Evolutionary conservation across 2,797 vertebrate species (phyloP).

Genomic region (Garrulus glandarius): DNA sequence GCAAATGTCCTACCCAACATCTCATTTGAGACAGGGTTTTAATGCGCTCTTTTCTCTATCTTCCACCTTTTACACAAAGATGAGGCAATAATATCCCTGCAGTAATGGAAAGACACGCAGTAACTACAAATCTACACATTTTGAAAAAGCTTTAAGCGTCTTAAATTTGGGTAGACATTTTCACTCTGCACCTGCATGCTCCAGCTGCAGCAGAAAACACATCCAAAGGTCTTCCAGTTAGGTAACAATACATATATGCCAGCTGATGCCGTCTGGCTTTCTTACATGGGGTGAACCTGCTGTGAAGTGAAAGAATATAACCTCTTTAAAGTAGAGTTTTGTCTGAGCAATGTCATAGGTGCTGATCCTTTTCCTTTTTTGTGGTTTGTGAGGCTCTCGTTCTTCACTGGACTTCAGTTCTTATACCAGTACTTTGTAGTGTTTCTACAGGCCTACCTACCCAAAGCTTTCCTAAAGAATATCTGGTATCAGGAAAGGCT

Average conservation of each 20-base stretch:
- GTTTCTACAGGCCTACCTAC: neutral
- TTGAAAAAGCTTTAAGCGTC: neutral
- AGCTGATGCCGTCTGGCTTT: neutral
- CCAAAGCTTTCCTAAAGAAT: neutral
- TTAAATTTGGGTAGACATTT: neutral
- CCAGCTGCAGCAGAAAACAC: neutral
- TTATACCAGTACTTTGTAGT: neutral
- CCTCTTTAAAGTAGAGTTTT: neutral
- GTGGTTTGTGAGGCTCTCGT: neutral
- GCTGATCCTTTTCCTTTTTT: neutral
- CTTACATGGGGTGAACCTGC: neutral
- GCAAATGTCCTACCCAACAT: neutral
- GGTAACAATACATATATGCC: rapidly evolving
- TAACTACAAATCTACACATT: neutral
- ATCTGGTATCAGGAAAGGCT: neutral
- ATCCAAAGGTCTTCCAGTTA: neutral
- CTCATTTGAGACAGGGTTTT: neutral
- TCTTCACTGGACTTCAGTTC: neutral
- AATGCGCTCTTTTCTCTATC: neutral
- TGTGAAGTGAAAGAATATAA: neutral
- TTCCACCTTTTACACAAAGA: neutral
- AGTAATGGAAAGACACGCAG: neutral
- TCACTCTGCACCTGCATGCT: neutral
- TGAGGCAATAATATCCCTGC: neutral
- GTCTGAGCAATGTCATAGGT: neutral